Base-by-base conservation (phyloP, 2,113 vertebrate species). In the Mirounga angustirostris region DNA sequence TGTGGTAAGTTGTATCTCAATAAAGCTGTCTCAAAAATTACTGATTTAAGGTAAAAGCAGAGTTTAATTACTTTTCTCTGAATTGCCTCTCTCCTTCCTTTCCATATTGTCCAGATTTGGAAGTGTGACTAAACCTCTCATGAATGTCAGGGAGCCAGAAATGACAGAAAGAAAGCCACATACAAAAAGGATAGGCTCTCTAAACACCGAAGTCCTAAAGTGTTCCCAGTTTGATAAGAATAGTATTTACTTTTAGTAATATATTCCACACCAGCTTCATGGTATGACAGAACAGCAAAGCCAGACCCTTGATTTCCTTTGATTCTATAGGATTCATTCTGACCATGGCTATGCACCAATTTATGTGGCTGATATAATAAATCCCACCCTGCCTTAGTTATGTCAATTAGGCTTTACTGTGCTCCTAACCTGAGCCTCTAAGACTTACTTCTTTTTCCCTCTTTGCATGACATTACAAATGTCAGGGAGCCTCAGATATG, bases 381-480 rank as follows among this genome's bases (percentile, higher is more conserved):
- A 76, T 81, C 10, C 52, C n/a, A 71, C 28, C 19, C 30, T 91
- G 43, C 74, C 26, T 93, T 83, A 50, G 5, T 78, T 76, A 78
- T 43, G 58, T 63, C 88, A 89, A 1, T 81, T 81, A 94, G 28
- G 13, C 3, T 94, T 85, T 71, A 58, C 11, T 71, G 52, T 93
- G 33, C 43, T 79, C n/a, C 69, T 84, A 8, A 89, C 28, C 43
- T 46, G 54, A 88, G 50, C 33, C 22, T 91, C 33, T 13, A 61
- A 36, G 46, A 71, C n/a, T 19, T 30, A 54, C 14, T 92, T 7
- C 40, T 94, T 54, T 61, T 91, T 78, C 94, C 73, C 69, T 81
- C 67, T 95, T 85, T 88, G 67, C 28, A 89, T 91, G 46, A 61
- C 26, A 97, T 82, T 93, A 50, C n/a, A 93, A 82, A 94, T 85